These are phyloP conservation scores for Amblyjoppa fuscipennis DNA, from an alignment of 2,888 invertebrate species.

Conservation along the genomic window DNA sequence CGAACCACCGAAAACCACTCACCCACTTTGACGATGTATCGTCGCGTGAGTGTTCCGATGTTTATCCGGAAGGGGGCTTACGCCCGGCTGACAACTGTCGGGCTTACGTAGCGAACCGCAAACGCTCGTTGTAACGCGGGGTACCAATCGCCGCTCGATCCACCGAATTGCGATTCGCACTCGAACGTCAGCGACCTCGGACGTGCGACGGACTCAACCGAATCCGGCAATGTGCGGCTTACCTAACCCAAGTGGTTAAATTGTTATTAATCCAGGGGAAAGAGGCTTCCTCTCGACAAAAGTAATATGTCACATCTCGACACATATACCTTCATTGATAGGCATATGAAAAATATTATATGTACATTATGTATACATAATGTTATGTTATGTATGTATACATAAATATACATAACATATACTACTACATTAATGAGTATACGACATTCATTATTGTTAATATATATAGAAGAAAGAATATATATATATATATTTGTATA, in stretches of 20 bases:
- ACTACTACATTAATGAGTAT: too few relatives aligned
- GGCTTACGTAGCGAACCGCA: constrained; percentile 31
- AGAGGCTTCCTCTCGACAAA: too few relatives aligned
- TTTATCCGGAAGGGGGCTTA: constrained; percentile 16
- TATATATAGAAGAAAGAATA: too few relatives aligned
- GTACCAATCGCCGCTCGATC: constrained; percentile 16
- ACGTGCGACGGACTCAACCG: not conserved
- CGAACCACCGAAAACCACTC: constrained; percentile 24
- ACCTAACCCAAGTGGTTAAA: not conserved
- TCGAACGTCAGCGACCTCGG: not conserved
- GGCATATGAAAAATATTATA: too few relatives aligned
- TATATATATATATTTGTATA: too few relatives aligned
- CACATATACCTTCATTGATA: too few relatives aligned
- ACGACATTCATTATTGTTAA: too few relatives aligned
- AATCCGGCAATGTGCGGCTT: not conserved
- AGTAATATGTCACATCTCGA: too few relatives aligned
- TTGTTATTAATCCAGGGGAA: not conserved
- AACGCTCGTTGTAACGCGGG: not conserved
- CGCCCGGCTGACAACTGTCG: constrained; percentile 6
- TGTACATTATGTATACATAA: too few relatives aligned
- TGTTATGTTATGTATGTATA: too few relatives aligned
- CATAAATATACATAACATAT: too few relatives aligned
- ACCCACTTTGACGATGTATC: not conserved
- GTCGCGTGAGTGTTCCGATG: not conserved
- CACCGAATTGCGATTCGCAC: constrained; percentile 10